These are phyloP conservation scores for Didymodactylos carnosus DNA, from an alignment of 2,888 invertebrate genomes.

Conservation along the genomic window DNA sequence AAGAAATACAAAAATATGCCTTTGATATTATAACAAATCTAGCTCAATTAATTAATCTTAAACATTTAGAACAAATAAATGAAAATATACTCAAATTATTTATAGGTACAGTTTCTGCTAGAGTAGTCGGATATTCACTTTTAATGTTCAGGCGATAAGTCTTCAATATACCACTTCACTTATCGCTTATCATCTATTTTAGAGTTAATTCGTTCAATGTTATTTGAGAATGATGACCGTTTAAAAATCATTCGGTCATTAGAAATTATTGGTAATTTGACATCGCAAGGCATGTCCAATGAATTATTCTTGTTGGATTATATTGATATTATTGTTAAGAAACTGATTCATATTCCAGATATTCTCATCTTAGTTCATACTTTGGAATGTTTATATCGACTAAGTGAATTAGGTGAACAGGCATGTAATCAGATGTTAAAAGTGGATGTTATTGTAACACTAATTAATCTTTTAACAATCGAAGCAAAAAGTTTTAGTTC, in stretches of 20 bases:
- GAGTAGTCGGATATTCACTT: no score
- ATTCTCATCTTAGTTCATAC: slow-evolving; percentile 3
- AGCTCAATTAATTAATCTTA: background rate
- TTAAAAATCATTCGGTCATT: slow-evolving; percentile 4
- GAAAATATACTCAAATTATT: no score
- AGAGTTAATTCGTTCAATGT: background rate
- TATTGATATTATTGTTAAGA: background rate
- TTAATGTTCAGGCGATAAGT: no score
- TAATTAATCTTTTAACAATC: background rate
- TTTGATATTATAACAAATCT: background rate
- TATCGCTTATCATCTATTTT: no score
- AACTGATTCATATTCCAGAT: slow-evolving; percentile 2
- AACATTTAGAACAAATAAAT: no score
- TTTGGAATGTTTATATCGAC: slow-evolving; percentile 10
- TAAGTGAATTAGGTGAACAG: slow-evolving; percentile 1
- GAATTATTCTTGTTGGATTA: background rate
- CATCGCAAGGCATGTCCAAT: background rate
- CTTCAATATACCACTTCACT: no score
- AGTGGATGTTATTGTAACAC: background rate
- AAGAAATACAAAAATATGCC: background rate
- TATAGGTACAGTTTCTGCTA: no score
- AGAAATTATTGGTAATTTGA: slow-evolving; percentile 8
- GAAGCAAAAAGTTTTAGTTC: background rate
- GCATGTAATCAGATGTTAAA: background rate
- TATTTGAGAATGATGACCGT: background rate